Percentiles rank a stretch among this genome's conserved stretches.
phyloP scores from a whole-genome alignment of 2,797 vertebrate genomes.

The Brachyalestes nurse region DNA sequence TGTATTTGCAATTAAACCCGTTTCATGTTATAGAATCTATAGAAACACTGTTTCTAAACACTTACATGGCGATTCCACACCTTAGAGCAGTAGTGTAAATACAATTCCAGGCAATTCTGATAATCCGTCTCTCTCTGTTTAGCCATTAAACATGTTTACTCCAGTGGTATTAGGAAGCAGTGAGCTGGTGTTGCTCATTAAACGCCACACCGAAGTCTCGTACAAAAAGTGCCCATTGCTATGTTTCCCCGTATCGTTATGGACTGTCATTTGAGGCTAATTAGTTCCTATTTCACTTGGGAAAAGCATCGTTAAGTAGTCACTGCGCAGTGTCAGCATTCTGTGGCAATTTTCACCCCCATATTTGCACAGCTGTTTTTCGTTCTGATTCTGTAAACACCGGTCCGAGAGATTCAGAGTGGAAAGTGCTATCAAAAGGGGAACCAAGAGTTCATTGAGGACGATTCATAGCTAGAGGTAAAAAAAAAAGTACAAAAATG shows the following conservation, averaged over 20 bases:
- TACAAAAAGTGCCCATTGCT: neutral
- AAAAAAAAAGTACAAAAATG: neutral
- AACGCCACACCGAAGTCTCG: neutral
- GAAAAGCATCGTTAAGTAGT: neutral
- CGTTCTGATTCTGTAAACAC: neutral
- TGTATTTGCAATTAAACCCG: neutral
- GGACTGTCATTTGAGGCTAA: neutral
- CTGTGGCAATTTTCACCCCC: neutral
- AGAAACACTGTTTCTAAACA: neutral
- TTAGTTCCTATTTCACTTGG: slow-evolving; percentile 2
- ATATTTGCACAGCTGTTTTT: neutral
- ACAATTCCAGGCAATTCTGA: neutral
- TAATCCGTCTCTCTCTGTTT: neutral
- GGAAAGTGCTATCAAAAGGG: neutral
- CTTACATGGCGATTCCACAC: neutral
- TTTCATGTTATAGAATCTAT: neutral
- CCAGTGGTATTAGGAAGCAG: neutral
- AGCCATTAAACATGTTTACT: slow-evolving; percentile 27
- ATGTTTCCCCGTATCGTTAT: slow-evolving; percentile 1
- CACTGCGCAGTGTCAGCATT: neutral
- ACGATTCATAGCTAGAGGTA: neutral
- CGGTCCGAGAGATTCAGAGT: neutral
- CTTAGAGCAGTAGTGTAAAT: neutral
- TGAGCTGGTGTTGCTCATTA: neutral
- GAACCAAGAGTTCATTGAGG: neutral